A percentile compares a stretch with the other conserved stretches of the same genome.
Conservation (phyloP, 2,797 vertebrate species). For the Tenualosa thibaudeaui region DNA sequence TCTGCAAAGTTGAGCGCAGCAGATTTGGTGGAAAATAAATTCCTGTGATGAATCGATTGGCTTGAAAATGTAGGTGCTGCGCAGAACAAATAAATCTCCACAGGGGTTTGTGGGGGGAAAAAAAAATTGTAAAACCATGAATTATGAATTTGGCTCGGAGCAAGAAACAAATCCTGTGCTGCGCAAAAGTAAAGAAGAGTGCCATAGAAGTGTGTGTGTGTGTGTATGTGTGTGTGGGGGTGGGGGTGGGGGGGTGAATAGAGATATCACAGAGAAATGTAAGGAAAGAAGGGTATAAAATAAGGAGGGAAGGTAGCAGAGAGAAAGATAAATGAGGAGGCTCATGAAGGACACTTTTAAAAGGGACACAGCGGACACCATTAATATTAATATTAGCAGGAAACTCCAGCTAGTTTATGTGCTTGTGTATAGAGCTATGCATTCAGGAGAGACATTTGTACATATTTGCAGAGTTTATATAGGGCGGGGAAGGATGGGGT, state of each 20-base stretch:
- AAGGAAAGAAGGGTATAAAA: conserved; percentile 29
- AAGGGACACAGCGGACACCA: neutral
- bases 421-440: neutral
- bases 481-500: neutral
- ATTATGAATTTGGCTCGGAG: conserved; percentile 68
- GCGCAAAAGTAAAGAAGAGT: conserved; percentile 49
- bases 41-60: conserved; percentile 72
- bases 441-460: conserved; percentile 1
- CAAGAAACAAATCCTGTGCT: conserved; percentile 51
- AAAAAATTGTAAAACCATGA: conserved; percentile 63
- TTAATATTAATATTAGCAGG: conserved; percentile 17
- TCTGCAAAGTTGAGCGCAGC: conserved; percentile 53
- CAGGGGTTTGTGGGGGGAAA: conserved; percentile 56
- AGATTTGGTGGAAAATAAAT: conserved; percentile 67
- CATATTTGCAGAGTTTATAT: neutral
- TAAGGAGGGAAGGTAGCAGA: neutral
- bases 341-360: neutral
- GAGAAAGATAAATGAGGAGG: neutral
- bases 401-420: neutral
- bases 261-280: conserved; percentile 59
- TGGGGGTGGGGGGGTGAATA: conserved; percentile 33
- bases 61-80: conserved; percentile 67
- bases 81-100: conserved; percentile 72
- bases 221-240: neutral
- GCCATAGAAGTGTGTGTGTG: neutral